Conservation (phyloP, 2,113 vertebrate species). For the Hemiprocne comata region DNA sequence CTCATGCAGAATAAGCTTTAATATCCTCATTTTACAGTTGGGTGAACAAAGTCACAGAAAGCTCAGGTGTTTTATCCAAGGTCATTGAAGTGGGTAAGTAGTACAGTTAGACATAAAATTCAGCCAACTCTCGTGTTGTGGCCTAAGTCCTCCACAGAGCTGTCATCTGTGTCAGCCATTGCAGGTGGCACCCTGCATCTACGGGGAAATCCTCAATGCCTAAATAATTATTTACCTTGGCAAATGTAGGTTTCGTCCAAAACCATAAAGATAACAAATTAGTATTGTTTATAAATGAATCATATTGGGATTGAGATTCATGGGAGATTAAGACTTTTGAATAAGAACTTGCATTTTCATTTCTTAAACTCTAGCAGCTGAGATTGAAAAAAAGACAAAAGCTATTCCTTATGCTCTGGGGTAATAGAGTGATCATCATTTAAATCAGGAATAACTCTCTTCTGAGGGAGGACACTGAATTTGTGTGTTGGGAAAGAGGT, state of each 20-base stretch:
- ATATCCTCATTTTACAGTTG: slow-evolving; percentile 26
- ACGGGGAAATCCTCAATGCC: neutral
- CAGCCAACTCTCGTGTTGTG: neutral
- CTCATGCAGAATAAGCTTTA: neutral
- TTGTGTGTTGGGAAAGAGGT: neutral
- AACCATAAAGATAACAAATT: neutral
- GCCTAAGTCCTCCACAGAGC: neutral
- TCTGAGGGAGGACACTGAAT: neutral
- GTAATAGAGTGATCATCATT: neutral
- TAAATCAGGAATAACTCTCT: neutral
- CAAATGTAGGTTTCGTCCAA: neutral
- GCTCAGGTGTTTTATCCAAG: neutral
- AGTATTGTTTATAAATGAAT: neutral
- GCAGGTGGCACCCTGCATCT: neutral
- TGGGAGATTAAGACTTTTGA: neutral
- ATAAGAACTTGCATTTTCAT: neutral
- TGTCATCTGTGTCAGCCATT: neutral
- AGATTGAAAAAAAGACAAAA: neutral
- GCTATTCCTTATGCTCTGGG: neutral
- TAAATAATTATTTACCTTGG: neutral
- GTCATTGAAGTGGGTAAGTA: neutral
- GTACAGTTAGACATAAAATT: neutral
- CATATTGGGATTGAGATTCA: neutral
- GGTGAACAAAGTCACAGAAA: slow-evolving; percentile 1
- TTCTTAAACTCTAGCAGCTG: neutral